A percentile compares a stretch with the other conserved stretches of the same genome.
These are phyloP conservation scores for Papilio helenus DNA, from an alignment of 1,140 invertebrate species.

Conservation along the genomic window DNA sequence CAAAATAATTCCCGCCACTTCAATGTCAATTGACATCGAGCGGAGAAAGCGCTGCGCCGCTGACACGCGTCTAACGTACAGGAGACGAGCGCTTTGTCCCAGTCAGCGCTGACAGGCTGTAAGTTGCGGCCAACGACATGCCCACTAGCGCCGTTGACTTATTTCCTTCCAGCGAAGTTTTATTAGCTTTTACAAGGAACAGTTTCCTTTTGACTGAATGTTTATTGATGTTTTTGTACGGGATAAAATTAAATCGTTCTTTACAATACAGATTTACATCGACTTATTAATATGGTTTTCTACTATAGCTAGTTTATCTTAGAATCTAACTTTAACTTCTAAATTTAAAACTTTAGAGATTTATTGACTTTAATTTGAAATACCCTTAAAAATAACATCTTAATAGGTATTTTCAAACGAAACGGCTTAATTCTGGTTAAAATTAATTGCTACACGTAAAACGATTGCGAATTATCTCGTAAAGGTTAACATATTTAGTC, in stretches of 20 bases:
- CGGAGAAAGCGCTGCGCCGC: slow-evolving; percentile 23
- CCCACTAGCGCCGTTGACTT: slow-evolving; percentile 26
- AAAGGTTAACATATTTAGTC: slow-evolving; percentile 6
- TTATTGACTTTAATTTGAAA: background rate
- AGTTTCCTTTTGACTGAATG: background rate
- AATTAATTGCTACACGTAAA: background rate
- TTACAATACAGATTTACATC: background rate
- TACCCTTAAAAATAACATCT: background rate
- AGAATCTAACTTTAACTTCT: too few relatives aligned
- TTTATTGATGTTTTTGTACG: background rate
- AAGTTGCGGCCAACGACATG: background rate
- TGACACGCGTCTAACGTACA: slow-evolving; percentile 23
- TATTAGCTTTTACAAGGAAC: slow-evolving; percentile 18
- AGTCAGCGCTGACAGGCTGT: slow-evolving; percentile 31
- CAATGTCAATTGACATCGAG: slow-evolving; percentile 21
- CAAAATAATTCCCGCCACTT: slow-evolving; percentile 2
- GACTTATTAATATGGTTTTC: background rate
- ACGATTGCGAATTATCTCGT: background rate
- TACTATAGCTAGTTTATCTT: background rate
- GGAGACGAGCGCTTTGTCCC: slow-evolving; percentile 22
- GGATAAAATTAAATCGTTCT: background rate
- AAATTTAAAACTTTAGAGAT: background rate
- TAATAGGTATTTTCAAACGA: background rate
- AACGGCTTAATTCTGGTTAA: background rate
- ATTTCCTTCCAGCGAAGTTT: slow-evolving; percentile 7